These are phyloP conservation scores for Chaetophractus vellerosus DNA, from an alignment of 2,797 vertebrate genomes.

Conservation along the genomic window DNA sequence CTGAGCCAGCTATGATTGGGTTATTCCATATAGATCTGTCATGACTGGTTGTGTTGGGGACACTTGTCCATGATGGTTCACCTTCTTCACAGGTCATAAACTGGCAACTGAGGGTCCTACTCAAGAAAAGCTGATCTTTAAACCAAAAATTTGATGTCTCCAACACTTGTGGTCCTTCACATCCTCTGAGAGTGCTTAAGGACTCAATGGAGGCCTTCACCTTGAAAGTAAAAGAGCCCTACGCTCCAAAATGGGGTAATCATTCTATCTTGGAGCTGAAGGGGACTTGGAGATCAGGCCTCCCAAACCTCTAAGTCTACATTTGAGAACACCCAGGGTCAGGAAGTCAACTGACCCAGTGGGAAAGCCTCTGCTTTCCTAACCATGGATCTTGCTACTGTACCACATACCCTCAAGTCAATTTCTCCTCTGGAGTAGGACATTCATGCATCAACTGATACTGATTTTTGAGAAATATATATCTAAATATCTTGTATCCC, in stretches of 20 bases:
- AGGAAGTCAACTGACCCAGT: background rate
- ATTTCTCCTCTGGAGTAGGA: background rate
- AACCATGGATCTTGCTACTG: background rate
- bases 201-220: background rate
- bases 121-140: conserved; percentile 27
- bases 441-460: background rate
- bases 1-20: background rate
- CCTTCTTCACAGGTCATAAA: background rate
- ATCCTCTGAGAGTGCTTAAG: conserved; percentile 10
- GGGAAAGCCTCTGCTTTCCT: background rate
- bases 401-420: background rate
- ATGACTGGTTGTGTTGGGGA: background rate
- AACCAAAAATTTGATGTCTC: background rate
- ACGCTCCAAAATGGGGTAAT: background rate
- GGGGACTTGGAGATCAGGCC: background rate
- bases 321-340: background rate
- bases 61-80: background rate
- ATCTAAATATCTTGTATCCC: background rate
- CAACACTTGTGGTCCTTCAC: background rate
- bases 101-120: background rate
- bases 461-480: background rate
- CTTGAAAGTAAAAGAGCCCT: conserved; percentile 33
- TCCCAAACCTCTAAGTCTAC: background rate
- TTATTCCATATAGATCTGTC: background rate
- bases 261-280: background rate